Evolutionary conservation across 2,888 invertebrate genomes (phyloP), one percentile per base, ranked within the genome.

Genomic region (Mesopsocus fuscifrons): DNA sequence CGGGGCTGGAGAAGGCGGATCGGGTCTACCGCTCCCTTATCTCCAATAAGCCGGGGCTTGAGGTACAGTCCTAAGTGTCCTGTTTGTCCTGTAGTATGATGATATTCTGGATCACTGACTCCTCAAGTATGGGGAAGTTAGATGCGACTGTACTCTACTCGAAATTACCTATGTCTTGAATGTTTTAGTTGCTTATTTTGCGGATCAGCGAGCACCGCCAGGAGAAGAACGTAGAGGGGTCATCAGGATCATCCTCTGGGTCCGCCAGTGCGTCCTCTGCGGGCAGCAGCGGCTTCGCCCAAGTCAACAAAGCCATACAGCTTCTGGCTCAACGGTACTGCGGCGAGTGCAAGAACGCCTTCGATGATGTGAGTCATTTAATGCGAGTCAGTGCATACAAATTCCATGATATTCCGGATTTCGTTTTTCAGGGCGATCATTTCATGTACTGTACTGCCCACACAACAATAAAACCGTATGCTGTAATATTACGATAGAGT

Each of bases 291-390:
- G 55, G 54, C n/a, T 57, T 54, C 34, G 60, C 60, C 0, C 77
- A 81, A 59, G 88, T 94, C 34, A 94, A 92, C 62, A 77, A 83
- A 58, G 83, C 87, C 41, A 94, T 95, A 53, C 94, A 95, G 58
- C 74, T 87, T 50, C 67, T 95, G 32, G 94, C 94, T 2, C 89
- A 91, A 59, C 85, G 88, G 57, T 95, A 95, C 62, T 91, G 92
- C 59, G 81, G 78, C 38, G 95, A 97, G 54, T 94, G 92, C 58
- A 88, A 88, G 59, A 78, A 80, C 3, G 83, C 89, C 5, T 95
- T 94, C 59, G 95, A 95, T 56, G 95, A 95, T 57, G 69, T 97
- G 2, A 91, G 69, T 52, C 66, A 69, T 52, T 65, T 69, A 33
- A 67, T 71, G 45, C 67, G 69, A 61, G 60, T 61, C 49, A 46